phyloP scores from a whole-genome alignment of 2,797 vertebrate genomes.

The Propithecus perrieri region DNA sequence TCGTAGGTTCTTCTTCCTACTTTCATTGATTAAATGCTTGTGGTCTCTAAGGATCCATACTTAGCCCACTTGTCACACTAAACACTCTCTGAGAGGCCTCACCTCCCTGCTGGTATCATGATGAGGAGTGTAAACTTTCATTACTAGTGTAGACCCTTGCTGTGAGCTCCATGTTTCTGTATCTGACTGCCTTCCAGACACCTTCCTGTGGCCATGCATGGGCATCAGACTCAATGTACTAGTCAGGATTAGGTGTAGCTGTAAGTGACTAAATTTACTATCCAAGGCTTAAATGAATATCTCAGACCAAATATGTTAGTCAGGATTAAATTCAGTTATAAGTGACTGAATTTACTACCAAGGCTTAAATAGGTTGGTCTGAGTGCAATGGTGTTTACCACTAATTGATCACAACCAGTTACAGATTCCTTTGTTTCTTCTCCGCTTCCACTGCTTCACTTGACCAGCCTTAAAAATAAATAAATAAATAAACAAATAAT shows the following conservation, averaged over 20 bases:
- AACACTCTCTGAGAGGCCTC: not conserved
- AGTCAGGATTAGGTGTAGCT: not conserved
- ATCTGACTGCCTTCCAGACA: not conserved
- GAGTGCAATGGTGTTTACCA: no score
- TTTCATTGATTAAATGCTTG: not conserved
- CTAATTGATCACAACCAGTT: no score
- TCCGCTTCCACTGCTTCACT: no score
- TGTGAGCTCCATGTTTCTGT: not conserved
- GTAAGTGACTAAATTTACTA: not conserved
- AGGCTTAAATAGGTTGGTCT: no score
- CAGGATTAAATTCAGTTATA: no score
- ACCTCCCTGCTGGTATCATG: not conserved
- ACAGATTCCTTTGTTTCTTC: no score
- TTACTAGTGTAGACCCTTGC: not conserved
- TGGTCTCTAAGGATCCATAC: no score
- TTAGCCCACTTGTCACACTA: not conserved
- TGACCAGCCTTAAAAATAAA: no score
- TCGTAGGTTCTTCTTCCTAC: not conserved
- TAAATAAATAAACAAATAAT: no score
- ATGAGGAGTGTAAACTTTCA: not conserved
- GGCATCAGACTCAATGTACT: not conserved
- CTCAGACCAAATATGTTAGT: no score
- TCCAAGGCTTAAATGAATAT: not conserved
- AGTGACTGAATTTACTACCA: no score
- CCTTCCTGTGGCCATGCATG: not conserved